phyloP scores from a whole-genome alignment of 2,888 invertebrate genomes.

The Acanthosepion lycidas region DNA sequence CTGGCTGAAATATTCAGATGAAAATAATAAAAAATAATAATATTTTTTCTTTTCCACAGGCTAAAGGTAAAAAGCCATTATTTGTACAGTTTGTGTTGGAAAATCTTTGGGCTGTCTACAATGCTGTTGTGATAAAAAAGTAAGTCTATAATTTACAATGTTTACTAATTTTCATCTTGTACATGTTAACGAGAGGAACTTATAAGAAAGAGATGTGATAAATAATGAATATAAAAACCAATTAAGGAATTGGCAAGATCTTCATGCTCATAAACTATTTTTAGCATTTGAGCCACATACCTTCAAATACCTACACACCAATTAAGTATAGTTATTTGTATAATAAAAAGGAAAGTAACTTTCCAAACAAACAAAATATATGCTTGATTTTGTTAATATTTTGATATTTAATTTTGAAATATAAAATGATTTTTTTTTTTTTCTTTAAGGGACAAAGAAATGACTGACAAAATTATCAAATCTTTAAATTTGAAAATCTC shows the following conservation, averaged over 20 bases:
- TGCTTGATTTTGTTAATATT: too few species aligned
- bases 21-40: not conserved
- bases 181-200: too few species aligned
- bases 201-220: too few species aligned
- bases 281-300: too few species aligned
- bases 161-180: slow-evolving; percentile 24
- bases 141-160: slow-evolving; percentile 55
- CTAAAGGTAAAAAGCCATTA: slow-evolving; percentile 91
- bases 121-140: slow-evolving; percentile 84
- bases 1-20: too few species aligned
- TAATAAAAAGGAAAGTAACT: too few species aligned
- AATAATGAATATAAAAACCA: too few species aligned
- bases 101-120: slow-evolving; percentile 92
- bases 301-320: too few species aligned
- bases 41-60: slow-evolving; percentile 57
- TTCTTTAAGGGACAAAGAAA: slow-evolving; percentile 73
- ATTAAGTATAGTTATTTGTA: too few species aligned
- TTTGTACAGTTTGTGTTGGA: slow-evolving; percentile 94
- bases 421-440: slow-evolving; percentile 47
- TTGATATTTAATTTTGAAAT: not conserved
- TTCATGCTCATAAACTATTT: too few species aligned
- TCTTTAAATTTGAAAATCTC: slow-evolving; percentile 83
- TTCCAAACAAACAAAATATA: too few species aligned
- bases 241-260: too few species aligned
- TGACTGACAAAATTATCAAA: slow-evolving; percentile 75